Percentiles rank a stretch among this genome's conserved stretches.
phyloP scores from a whole-genome alignment of 2,113 vertebrate genomes.

The Catagonus wagneri region DNA sequence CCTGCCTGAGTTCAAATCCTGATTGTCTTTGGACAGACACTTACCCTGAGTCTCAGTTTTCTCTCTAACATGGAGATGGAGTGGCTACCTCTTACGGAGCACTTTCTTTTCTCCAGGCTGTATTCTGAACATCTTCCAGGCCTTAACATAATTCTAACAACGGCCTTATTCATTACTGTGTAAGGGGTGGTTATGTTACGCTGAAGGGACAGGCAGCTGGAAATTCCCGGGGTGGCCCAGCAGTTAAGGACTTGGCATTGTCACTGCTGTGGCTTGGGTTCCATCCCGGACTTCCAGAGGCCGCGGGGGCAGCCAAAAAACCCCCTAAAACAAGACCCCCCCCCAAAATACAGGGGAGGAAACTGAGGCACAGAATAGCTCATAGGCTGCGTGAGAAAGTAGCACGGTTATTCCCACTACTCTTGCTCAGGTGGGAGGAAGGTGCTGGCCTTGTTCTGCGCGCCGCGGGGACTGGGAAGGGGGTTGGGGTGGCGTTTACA shows the following conservation, averaged over 20 bases:
- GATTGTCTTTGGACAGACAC: not conserved
- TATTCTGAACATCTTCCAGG: not conserved
- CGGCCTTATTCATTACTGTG: not conserved
- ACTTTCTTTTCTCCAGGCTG: not conserved
- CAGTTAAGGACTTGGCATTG: too few relatives aligned
- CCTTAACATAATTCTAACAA: not conserved
- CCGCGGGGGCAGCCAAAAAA: too few relatives aligned
- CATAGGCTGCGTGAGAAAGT: not conserved
- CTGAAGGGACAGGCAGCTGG: not conserved
- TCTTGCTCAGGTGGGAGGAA: not conserved
- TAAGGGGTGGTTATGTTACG: not conserved
- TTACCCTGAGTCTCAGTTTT: not conserved
- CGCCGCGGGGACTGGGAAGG: not conserved
- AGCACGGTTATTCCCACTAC: too few relatives aligned
- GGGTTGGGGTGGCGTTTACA: not conserved
- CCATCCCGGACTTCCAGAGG: too few relatives aligned
- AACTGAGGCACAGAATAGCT: not conserved
- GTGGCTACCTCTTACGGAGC: not conserved
- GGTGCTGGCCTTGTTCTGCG: too few relatives aligned
- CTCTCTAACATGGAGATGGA: not conserved
- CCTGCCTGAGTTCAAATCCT: not conserved
- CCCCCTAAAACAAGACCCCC: too few relatives aligned
- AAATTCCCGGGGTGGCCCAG: too few relatives aligned
- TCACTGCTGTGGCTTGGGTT: too few relatives aligned
- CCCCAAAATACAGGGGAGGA: not conserved